Conservation (phyloP, 2,888 invertebrate genomes). For the Dynastes grantii region DNA sequence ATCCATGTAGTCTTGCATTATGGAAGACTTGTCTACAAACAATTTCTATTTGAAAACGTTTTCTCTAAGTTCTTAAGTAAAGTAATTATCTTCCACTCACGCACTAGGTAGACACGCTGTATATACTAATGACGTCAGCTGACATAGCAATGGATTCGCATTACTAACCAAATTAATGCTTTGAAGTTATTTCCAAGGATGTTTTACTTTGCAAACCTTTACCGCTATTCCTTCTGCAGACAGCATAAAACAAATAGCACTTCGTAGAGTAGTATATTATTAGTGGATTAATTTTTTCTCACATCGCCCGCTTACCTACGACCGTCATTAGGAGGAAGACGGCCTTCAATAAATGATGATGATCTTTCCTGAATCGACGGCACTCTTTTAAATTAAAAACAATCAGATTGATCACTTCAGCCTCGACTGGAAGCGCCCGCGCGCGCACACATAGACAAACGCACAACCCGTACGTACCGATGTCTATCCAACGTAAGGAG, state of each 20-base stretch:
- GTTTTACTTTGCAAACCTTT: no score
- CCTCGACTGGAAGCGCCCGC: background rate
- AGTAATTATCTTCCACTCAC: no score
- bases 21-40: no score
- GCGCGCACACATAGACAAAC: conserved; percentile 10
- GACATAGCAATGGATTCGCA: no score
- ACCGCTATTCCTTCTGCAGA: no score
- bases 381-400: conserved; percentile 41
- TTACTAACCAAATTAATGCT: no score
- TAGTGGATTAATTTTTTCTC: background rate
- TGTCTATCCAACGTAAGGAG: background rate
- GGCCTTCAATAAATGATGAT: conserved; percentile 44
- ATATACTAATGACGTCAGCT: no score
- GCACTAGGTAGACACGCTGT: no score
- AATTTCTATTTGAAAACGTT: no score
- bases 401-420: conserved; percentile 31
- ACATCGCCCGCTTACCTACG: background rate
- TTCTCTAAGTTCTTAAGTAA: no score
- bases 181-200: no score
- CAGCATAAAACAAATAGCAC: background rate
- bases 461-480: background rate
- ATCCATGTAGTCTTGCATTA: no score
- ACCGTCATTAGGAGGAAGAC: conserved; percentile 7
- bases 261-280: background rate
- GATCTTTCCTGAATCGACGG: conserved; percentile 35